phyloP scores from a whole-genome alignment of 2,888 invertebrate genomes.

The Parnassius apollo region DNA sequence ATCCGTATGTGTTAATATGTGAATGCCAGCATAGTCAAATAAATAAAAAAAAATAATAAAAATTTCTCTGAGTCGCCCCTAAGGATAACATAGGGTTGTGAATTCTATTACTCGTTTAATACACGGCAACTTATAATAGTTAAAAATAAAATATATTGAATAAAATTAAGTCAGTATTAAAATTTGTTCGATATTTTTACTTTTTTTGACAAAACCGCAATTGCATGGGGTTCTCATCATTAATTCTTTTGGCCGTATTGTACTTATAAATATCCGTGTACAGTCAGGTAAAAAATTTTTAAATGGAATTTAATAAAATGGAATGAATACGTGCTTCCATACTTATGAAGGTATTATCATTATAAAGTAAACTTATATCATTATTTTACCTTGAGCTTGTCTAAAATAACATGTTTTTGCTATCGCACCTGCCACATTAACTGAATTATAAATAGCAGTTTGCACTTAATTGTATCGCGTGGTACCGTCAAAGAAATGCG shows the following conservation, averaged over 20 bases:
- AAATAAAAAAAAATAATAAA: too few relatives aligned
- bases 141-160: too few relatives aligned
- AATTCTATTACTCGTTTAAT: too few relatives aligned
- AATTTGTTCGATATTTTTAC: too few relatives aligned
- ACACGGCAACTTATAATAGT: too few relatives aligned
- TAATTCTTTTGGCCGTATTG: not conserved
- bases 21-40: too few relatives aligned
- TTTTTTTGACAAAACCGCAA: too few relatives aligned
- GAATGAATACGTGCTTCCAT: constrained; percentile 12
- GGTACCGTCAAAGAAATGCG: constrained; percentile 19
- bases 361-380: constrained; percentile 23
- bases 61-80: too few relatives aligned
- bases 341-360: constrained; percentile 27
- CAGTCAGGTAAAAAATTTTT: constrained; percentile 3
- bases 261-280: constrained; percentile 2
- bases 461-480: constrained; percentile 24
- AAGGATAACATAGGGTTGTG: too few relatives aligned
- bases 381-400: constrained; percentile 18
- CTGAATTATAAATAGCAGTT: constrained; percentile 27
- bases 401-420: constrained; percentile 27
- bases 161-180: too few relatives aligned
- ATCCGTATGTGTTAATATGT: too few relatives aligned
- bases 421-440: constrained; percentile 26
- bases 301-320: constrained; percentile 10
- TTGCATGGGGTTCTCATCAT: not conserved